phyloP scores from a whole-genome alignment of 2,888 invertebrate species.

The Marronus borbonicus region DNA sequence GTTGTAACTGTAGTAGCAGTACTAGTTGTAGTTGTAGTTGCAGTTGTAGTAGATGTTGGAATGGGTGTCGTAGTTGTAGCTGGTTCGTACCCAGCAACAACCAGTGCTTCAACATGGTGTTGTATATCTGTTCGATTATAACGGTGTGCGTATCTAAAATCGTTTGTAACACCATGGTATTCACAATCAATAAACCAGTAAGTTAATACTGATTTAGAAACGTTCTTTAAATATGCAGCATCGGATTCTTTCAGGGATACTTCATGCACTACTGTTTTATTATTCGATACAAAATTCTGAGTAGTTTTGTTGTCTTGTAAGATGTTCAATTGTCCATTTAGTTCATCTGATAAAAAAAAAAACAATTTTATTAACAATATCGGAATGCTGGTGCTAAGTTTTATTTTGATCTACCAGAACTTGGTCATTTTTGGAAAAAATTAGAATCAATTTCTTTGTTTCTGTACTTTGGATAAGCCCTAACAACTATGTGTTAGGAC shows the following conservation, averaged over 20 bases:
- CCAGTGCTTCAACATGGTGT: conserved; percentile 80
- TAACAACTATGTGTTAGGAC: too few relatives aligned
- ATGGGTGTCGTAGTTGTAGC: conserved; percentile 69
- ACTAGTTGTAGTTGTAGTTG: conserved; percentile 58
- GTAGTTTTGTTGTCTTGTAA: conserved; percentile 76
- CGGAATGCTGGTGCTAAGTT: too few relatives aligned
- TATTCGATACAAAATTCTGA: conserved; percentile 77
- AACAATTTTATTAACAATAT: conserved; percentile 7
- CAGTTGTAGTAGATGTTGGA: conserved; percentile 64
- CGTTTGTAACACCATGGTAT: conserved; percentile 77
- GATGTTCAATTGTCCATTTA: conserved; percentile 80
- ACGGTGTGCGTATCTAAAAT: conserved; percentile 76
- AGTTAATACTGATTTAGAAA: conserved; percentile 75
- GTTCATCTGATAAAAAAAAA: conserved; percentile 71
- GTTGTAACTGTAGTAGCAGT: conserved; percentile 55
- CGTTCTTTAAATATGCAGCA: conserved; percentile 72
- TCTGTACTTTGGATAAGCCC: too few relatives aligned
- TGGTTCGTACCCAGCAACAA: conserved; percentile 80
- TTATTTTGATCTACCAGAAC: too few relatives aligned
- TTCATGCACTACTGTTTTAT: conserved; percentile 74
- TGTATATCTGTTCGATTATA: conserved; percentile 76
- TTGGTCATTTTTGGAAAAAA: too few relatives aligned
- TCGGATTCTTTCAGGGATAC: conserved; percentile 77
- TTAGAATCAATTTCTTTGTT: too few relatives aligned
- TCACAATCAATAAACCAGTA: conserved; percentile 88